Evolutionary conservation across 2,113 vertebrate genomes (phyloP).

Genomic region (Jacana jacana): DNA sequence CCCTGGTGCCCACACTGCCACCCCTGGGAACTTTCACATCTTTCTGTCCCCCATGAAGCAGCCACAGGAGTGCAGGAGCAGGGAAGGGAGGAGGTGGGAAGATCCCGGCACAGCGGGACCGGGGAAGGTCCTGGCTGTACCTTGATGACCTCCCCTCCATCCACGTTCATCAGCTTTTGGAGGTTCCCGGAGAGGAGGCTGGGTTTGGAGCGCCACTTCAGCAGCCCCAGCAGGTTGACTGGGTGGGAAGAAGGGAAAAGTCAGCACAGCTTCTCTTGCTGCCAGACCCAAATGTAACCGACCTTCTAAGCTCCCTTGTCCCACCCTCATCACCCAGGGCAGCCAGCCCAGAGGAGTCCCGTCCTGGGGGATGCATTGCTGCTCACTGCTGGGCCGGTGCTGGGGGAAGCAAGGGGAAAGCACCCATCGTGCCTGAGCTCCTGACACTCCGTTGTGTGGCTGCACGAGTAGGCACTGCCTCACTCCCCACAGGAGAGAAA

Average conservation of each 20-base stretch:
- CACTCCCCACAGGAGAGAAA: not conserved
- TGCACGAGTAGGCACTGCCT: accelerated
- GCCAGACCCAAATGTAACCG: accelerated
- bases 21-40: too few species aligned
- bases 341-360: not conserved
- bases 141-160: slow-evolving; percentile 70
- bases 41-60: not conserved
- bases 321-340: not conserved
- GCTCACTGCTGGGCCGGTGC: accelerated
- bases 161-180: slow-evolving; percentile 68
- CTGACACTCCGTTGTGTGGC: accelerated
- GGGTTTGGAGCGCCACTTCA: slow-evolving; percentile 69
- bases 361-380: accelerated
- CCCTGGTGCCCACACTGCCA: accelerated
- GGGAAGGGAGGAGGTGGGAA: not conserved
- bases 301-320: not conserved
- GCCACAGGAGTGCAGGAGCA: not conserved
- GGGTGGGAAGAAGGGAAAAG: not conserved
- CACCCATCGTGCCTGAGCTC: accelerated
- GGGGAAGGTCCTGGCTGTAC: not conserved
- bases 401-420: not conserved
- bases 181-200: slow-evolving; percentile 51
- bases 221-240: slow-evolving; percentile 67
- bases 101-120: accelerated
- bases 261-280: not conserved